Conservation (phyloP, 2,888 invertebrate species). For the Rotaria sp. region DNA sequence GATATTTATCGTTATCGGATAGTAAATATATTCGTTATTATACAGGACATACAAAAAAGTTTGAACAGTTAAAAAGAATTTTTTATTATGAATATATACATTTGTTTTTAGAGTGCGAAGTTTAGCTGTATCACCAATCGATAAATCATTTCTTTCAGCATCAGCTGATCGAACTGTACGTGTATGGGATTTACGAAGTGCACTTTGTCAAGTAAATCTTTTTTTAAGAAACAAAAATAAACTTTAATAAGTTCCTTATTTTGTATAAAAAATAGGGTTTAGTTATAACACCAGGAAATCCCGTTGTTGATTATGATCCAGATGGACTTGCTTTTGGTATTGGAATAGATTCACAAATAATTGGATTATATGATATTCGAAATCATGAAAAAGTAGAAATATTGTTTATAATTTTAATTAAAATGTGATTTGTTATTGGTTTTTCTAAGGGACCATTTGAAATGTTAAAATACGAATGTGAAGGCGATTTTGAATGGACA, state of each 20-base stretch:
- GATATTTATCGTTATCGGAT: constrained; percentile 93
- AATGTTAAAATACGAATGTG: constrained; percentile 33
- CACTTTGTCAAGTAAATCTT: constrained; percentile 67
- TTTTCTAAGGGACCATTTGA: neutral
- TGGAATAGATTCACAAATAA: constrained; percentile 91
- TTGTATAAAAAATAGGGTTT: constrained; percentile 62
- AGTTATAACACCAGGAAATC: constrained; percentile 85
- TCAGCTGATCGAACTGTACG: constrained; percentile 91
- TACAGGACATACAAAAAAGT: constrained; percentile 70
- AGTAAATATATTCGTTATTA: constrained; percentile 99
- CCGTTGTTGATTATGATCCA: constrained; percentile 97
- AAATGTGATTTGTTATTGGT: neutral
- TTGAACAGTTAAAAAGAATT: constrained; percentile 45
- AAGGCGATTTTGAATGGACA: constrained; percentile 72
- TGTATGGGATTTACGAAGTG: constrained; percentile 91
- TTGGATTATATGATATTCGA: constrained; percentile 90
- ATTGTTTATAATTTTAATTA: no score
- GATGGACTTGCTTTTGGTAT: constrained; percentile 82
- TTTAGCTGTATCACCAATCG: constrained; percentile 87
- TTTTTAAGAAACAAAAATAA: neutral
- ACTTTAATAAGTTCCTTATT: neutral
- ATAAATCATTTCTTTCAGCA: constrained; percentile 91
- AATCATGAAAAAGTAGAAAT: constrained; percentile 79
- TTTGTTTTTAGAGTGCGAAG: constrained; percentile 71
- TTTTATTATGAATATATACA: neutral